phyloP scores from a whole-genome alignment of 2,797 vertebrate genomes.

The Margarornis squamiger region DNA sequence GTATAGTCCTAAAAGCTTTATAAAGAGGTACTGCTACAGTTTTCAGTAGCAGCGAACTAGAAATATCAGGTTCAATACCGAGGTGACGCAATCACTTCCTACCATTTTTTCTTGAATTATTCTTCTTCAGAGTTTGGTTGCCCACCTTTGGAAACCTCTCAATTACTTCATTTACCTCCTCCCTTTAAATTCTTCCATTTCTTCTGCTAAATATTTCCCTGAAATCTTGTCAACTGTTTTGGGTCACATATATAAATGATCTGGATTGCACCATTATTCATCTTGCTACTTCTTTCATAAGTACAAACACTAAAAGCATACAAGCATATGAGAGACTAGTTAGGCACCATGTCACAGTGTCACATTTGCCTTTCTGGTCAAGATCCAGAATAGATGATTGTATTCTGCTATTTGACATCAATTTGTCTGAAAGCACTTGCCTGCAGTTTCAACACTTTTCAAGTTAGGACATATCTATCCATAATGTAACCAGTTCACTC shows the following conservation, averaged over 20 bases:
- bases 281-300: neutral
- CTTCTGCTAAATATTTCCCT: neutral
- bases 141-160: neutral
- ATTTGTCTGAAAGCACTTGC: constrained; percentile 7
- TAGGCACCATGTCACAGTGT: neutral
- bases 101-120: neutral
- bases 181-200: neutral
- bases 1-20: neutral
- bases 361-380: neutral
- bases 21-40: neutral
- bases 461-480: neutral
- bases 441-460: constrained; percentile 2
- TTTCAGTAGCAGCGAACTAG: neutral
- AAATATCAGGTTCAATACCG: neutral
- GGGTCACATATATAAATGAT: neutral
- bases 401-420: constrained; percentile 16
- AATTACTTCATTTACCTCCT: neutral
- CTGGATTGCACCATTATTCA: neutral
- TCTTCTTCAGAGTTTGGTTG: neutral
- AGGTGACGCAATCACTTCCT: neutral
- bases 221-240: neutral
- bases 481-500: constrained; percentile 11
- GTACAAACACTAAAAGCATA: neutral
- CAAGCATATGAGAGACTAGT: neutral
- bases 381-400: neutral